A percentile compares a stretch with the other conserved stretches of the same genome.
Conservation (phyloP, 2,797 vertebrate species). For the Falco concolor region DNA sequence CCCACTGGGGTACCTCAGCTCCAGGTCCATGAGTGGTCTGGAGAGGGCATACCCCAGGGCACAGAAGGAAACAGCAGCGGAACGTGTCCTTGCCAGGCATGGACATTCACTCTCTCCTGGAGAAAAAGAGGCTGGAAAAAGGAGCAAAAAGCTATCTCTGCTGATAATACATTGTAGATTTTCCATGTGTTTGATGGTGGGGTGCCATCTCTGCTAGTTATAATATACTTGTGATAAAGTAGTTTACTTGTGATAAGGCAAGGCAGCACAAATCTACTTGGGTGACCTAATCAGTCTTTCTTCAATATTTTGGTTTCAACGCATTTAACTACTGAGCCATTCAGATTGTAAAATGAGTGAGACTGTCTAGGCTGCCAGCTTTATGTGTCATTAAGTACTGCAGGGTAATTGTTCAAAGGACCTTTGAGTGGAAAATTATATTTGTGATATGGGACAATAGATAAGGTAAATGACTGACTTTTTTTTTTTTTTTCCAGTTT, state of each 20-base stretch:
- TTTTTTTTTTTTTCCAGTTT: neutral
- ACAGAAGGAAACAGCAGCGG: neutral
- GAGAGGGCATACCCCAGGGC: neutral
- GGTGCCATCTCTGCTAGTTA: neutral
- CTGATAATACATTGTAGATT: neutral
- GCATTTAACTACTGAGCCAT: neutral
- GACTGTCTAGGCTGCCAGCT: neutral
- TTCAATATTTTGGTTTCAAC: neutral
- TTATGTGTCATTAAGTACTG: neutral
- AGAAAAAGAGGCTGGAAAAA: neutral
- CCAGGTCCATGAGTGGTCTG: too few species aligned
- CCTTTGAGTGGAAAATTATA: neutral
- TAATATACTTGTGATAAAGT: constrained; percentile 27
- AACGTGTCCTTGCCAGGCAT: neutral
- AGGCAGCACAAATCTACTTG: constrained; percentile 16
- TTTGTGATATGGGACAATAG: neutral
- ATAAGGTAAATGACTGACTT: neutral
- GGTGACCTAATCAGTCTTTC: neutral
- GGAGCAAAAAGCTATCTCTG: neutral
- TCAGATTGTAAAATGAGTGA: neutral
- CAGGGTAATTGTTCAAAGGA: neutral
- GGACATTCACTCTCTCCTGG: neutral
- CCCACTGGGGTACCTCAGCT: neutral
- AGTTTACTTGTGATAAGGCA: constrained; percentile 24
- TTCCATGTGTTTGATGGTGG: neutral